Evolutionary conservation across 2,888 invertebrate species (phyloP), one percentile per base, ranked within the genome.

Genomic region (Patella caerulea): DNA sequence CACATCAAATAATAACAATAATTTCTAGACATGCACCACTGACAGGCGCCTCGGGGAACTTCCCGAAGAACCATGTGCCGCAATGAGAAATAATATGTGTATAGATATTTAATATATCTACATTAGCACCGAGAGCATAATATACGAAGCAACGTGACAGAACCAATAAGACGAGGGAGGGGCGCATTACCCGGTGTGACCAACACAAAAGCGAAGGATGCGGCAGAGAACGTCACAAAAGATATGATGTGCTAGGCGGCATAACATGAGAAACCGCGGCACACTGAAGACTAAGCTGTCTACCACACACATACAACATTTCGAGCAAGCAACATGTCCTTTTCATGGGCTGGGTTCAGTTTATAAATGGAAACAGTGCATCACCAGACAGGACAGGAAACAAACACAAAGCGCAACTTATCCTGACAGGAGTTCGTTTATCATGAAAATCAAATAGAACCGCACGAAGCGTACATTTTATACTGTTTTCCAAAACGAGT

Each of bases 111-210:
- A 45, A 45, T 45, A 45, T 45, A 45, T 45, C 45, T 45, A 45
- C 45, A 19, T 24, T 65, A 65, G 65, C 65, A 24, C 24, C 65
- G 24, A 65, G 65, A 65, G 65, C 65, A 65, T 65, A 65, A 65
- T 65, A 65, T 65, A 65, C 12, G 65, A 65, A 65, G 65, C 65
- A 19, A 65, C 19, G 19, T 24, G 65, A 65, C 19, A 65, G 65
- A 24, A 65, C 65, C 65, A 65, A 24, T 24, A 19, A 54, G 69
- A 54, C 52, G 76, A 71, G 65, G 75, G 73, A 56, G 72, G 76
- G 54, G 65, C 74, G 82, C 78, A 81, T 73, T 77, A 78, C 83
- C 83, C 83, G 82, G 83, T 84, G 84, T 84, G 82, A 84, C 83
- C 83, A 82, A 79, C 79, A 83, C 79, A 76, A 74, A 79, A 79